phyloP scores from a whole-genome alignment of 2,888 invertebrate genomes.

The Drosophila trichaetosa region DNA sequence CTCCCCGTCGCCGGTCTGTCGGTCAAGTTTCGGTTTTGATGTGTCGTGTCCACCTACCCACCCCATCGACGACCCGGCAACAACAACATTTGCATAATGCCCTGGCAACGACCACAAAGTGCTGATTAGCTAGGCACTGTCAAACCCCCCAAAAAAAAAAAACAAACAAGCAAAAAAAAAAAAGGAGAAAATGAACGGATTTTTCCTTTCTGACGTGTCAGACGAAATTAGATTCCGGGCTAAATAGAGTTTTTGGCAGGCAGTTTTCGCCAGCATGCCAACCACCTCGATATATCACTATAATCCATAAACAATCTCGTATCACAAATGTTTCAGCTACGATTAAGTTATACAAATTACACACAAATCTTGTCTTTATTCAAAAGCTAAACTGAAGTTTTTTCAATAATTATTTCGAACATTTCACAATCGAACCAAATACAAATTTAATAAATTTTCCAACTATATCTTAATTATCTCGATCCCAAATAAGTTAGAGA shows the following conservation, averaged over 20 bases:
- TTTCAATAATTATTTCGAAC: neutral
- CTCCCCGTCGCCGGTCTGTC: slow-evolving; percentile 19
- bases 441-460: neutral
- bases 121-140: slow-evolving; percentile 43
- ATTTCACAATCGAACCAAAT: neutral
- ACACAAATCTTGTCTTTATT: neutral
- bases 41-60: slow-evolving; percentile 8
- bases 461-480: neutral
- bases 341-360: neutral
- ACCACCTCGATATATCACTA: neutral
- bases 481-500: neutral
- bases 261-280: slow-evolving; percentile 15
- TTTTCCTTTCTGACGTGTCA: slow-evolving; percentile 34
- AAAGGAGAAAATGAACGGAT: neutral
- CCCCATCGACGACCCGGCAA: neutral
- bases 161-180: neutral
- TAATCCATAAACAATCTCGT: neutral
- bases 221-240: slow-evolving; percentile 36
- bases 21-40: slow-evolving; percentile 55
- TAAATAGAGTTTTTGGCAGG: neutral
- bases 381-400: neutral
- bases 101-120: slow-evolving; percentile 33
- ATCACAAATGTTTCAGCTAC: neutral
- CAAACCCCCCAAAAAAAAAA: slow-evolving; percentile 2
- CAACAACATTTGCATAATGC: slow-evolving; percentile 56